Percentiles rank a stretch among this genome's conserved stretches.
phyloP scores from a whole-genome alignment of 2,797 vertebrate genomes.

The Bovichtus variegatus region DNA sequence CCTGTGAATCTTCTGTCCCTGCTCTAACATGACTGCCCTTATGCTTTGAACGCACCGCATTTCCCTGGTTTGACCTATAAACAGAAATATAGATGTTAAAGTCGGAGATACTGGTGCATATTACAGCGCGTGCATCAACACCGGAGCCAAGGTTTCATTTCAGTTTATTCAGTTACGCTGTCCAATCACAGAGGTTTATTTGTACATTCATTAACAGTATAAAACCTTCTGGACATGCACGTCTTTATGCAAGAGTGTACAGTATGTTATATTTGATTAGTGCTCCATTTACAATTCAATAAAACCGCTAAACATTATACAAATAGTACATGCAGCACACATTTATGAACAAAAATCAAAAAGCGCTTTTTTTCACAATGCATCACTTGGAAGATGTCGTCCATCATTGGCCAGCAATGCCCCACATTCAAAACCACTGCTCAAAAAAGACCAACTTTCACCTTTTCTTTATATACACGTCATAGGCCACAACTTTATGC shows the following conservation, averaged over 20 bases:
- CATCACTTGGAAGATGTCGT: constrained; percentile 60
- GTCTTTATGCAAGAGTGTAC: constrained; percentile 63
- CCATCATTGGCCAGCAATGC: constrained; percentile 86
- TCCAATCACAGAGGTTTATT: constrained; percentile 72
- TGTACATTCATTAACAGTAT: constrained; percentile 76
- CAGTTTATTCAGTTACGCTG: constrained; percentile 65
- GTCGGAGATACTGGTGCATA: not conserved
- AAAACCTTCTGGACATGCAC: constrained; percentile 79
- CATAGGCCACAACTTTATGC: constrained; percentile 41
- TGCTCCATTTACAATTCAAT: constrained; percentile 70
- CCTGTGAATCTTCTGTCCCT: constrained; percentile 21
- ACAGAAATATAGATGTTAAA: constrained; percentile 23
- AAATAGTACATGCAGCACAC: constrained; percentile 71
- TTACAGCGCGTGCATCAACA: not conserved
- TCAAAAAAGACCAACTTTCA: constrained; percentile 44
- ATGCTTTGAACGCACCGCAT: not conserved
- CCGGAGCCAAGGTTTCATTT: constrained; percentile 33
- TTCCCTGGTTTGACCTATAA: constrained; percentile 11
- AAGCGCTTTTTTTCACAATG: constrained; percentile 24
- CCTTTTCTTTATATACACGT: constrained; percentile 51
- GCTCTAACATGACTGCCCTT: constrained; percentile 34
- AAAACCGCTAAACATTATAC: constrained; percentile 64
- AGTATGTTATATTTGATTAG: constrained; percentile 69
- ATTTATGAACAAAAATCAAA: constrained; percentile 50
- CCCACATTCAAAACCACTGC: constrained; percentile 62